Evolutionary conservation across 2,113 vertebrate genomes (phyloP).

Genomic region (Atractosteus spatula): DNA sequence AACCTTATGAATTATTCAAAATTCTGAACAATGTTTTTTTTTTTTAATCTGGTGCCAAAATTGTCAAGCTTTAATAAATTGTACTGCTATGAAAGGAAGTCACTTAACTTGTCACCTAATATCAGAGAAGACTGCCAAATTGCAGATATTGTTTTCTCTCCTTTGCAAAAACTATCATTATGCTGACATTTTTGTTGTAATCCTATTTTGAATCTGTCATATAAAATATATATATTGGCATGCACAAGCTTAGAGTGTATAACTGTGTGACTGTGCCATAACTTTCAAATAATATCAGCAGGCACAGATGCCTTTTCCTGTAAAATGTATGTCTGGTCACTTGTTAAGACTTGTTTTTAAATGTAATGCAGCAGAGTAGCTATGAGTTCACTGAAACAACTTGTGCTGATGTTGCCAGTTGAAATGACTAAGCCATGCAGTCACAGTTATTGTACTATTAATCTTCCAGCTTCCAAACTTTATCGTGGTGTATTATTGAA

Average conservation of each 20-base stretch:
- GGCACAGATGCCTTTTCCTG: slow-evolving; percentile 34
- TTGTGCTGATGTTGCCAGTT: slow-evolving; percentile 53
- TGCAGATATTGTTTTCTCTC: slow-evolving; percentile 41
- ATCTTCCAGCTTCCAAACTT: slow-evolving; percentile 50
- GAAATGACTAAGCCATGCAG: slow-evolving; percentile 57
- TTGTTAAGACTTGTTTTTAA: slow-evolving; percentile 62
- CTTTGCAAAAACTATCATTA: slow-evolving; percentile 39
- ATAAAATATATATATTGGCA: slow-evolving; percentile 24
- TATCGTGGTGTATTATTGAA: slow-evolving; percentile 35
- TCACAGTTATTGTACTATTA: slow-evolving; percentile 55
- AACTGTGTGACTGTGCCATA: slow-evolving; percentile 21
- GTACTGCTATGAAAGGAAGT: slow-evolving; percentile 43
- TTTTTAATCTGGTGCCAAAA: slow-evolving; percentile 49
- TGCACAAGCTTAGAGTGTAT: slow-evolving; percentile 17
- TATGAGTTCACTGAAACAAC: slow-evolving; percentile 43
- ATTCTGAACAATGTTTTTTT: slow-evolving; percentile 40
- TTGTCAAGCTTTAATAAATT: slow-evolving; percentile 47
- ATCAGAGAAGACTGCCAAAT: slow-evolving; percentile 32
- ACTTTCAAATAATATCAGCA: slow-evolving; percentile 40
- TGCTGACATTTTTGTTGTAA: slow-evolving; percentile 42
- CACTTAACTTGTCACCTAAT: slow-evolving; percentile 32
- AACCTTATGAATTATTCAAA: slow-evolving; percentile 33
- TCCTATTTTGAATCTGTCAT: slow-evolving; percentile 43
- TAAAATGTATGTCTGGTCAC: slow-evolving; percentile 47
- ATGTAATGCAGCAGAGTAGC: slow-evolving; percentile 43